Base-by-base conservation (phyloP, 2,888 invertebrate species). In the Ditula angustiorana region DNA sequence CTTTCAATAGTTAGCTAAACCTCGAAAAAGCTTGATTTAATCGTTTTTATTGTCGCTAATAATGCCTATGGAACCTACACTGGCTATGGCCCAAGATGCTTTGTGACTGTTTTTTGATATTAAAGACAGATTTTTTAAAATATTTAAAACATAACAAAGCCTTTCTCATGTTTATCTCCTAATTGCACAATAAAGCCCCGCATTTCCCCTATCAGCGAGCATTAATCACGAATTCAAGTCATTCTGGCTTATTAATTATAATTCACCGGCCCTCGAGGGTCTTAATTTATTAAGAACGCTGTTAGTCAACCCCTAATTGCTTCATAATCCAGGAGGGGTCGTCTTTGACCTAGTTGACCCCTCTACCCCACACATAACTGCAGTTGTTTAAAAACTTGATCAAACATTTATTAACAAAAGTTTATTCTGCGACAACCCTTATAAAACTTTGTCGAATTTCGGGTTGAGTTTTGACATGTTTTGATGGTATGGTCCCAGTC, bases 261-360 rank as follows among this genome's bases (percentile, higher is more conserved):
- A 52, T 58, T 30, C 23, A 35, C 21, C 37, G 46, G 28, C 56
- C 55, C 52, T 33, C 28, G 50, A 26, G 57, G 58, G 35, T 52
- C 63, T 46, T 58, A 52, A 64, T 64, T 64, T 64, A 58, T 64
- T 58, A 64, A 63, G 50, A 44, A 35, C 24, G 57, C 41, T 53
- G 28, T 64, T 52, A 50, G 19, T 52, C 57, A 56, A 49, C 50
- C 52, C 21, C 13, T 52, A 52, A 63, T 52, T 57, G 35, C 33
- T 63, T 19, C 50, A 33, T 50, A 56, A 58, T 52, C 50, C 37
- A 11, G 19, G 26, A n/a, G 16, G 23, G 35, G 21, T 10, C n/a
- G 10, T 57, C 44, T 10, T 16, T 30, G 33, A 33, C 11, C 46
- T 35, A 21, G 49, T 30, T 57, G 44, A 57, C 41, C 53, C 13